Percentiles rank a stretch among this genome's conserved stretches.
These are phyloP conservation scores for Pedicia rivosa DNA, from an alignment of 2,888 invertebrate species.

Conservation along the genomic window DNA sequence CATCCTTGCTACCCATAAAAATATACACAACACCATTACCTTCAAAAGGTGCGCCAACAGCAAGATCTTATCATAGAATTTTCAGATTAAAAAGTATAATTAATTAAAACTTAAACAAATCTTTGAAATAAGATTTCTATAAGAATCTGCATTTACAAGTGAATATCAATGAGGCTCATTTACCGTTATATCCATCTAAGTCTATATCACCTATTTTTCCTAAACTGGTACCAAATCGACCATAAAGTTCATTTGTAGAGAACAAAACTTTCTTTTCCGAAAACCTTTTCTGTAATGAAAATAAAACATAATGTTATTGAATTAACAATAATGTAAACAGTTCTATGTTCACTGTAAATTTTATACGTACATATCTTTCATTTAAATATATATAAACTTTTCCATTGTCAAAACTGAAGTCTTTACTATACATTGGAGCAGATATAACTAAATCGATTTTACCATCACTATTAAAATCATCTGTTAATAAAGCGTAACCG, in stretches of 20 bases:
- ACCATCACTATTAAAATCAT: constrained; percentile 45
- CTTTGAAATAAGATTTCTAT: no score
- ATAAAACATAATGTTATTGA: no score
- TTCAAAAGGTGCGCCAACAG: constrained; percentile 49
- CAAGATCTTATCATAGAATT: constrained; percentile 46
- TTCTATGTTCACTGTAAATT: no score
- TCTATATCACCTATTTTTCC: constrained; percentile 42
- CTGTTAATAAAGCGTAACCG: constrained; percentile 41
- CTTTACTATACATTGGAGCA: constrained; percentile 34
- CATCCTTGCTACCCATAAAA: constrained; percentile 31
- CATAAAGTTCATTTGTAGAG: constrained; percentile 18
- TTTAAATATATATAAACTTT: constrained; percentile 30
- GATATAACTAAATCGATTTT: constrained; percentile 46
- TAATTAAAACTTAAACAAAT: no score
- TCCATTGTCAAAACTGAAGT: constrained; percentile 28
- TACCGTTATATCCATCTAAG: constrained; percentile 47
- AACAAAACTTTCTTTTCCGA: constrained; percentile 18
- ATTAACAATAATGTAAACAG: no score
- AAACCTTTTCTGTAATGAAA: no score
- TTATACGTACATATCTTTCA: constrained; percentile 27
- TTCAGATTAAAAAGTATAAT: no score
- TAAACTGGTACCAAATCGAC: constrained; percentile 27
- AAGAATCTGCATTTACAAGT: no score
- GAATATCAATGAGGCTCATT: no score
- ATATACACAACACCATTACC: constrained; percentile 44